Evolutionary conservation across 2,888 invertebrate genomes (phyloP), one percentile per base, ranked within the genome.

Genomic region (Cosmopolites sordidus): DNA sequence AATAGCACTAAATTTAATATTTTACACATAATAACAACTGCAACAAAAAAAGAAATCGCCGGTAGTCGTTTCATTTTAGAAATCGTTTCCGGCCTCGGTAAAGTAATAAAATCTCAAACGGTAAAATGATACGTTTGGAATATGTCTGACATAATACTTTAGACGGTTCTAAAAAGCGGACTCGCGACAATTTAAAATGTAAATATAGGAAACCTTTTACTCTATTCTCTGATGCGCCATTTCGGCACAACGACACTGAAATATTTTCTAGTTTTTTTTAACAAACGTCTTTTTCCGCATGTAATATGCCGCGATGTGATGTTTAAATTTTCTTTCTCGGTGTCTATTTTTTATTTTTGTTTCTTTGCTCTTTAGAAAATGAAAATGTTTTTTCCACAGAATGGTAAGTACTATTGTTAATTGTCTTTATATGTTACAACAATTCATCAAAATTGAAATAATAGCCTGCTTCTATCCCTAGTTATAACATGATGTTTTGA

Each of bases 61-160:
- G n/a, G 33, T 22, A 33, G 33, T 33, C 12, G 5, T 33, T 12
- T 11, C n/a, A 4, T 39, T 39, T 22, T 16, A 14, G 38, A 39
- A 18, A 39, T 15, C 46, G 39, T 38, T 46, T 46, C 39, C 27
- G 39, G 27, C 14, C 33, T 11, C 9, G 39, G 16, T 16, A 39
- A 46, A 39, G 39, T 46, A 46, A 46, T 46, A 46, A 15, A 39
- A 39, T 46, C 39, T 15, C 15, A 18, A 16, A 46, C 39, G 27
- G 16, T 18, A 39, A 46, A 46, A 39, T 39, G 39, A 39, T 46
- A 46, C 27, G 46, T 46, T 46, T 39, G 39, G 38, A 46, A 17
- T 46, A 39, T 16, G 29, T 33, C 17, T 17, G 17, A 45, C 37
- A 45, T 45, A 43, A 33, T 43, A 43, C 30, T 29, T 43, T 27